Base-by-base conservation (phyloP, 2,888 invertebrate species). In the Syritta pipiens region DNA sequence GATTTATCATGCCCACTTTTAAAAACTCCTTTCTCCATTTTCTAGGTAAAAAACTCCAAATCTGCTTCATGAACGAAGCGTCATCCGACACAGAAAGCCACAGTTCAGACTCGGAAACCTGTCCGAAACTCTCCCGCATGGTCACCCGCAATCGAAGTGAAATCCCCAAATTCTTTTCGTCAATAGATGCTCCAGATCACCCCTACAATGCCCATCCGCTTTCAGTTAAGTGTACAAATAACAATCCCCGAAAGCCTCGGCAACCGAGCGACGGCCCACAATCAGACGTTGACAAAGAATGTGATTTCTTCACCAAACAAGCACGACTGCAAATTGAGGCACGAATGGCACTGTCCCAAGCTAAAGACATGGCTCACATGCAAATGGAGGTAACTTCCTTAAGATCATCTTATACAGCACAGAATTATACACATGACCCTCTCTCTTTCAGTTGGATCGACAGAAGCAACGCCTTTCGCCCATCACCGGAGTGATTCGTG, bases 11-110 rank as follows among this genome's bases (percentile, higher is more conserved):
- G n/a, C n/a, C n/a, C 10, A 24, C 0, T 20, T 20, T 26, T 20
- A 28, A 35, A 7, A 14, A 0, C 0, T 17, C 9, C 2, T 20
- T 6, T 7, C 30, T 20, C 17, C 14, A 59, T 79, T 82, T 20
- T n/a, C n/a, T 88, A 95, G 95, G 96, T 83, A 96, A 95, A 94
- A 97, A 96, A 90, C 93, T 97, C 55, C 97, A 97, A 91, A 96
- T 97, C 85, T 97, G 97, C 91, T 97, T 97, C 89, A 96, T 97
- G 95, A 97, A 97, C 88, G 97, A 97, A 88, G 94, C 95, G 63
- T 94, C 94, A 74, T 95, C 95, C 55, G 95, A 96, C 88, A 94
- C 92, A 84, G 95, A 95, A 88, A 94, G 94, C 83, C 94, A 93
- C 82, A 91, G 91, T 81, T 94, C 94, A 62, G 95, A 95, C 84